Conservation (phyloP, 1,140 invertebrate genomes). For the Carcinoscorpius rotundicauda region DNA sequence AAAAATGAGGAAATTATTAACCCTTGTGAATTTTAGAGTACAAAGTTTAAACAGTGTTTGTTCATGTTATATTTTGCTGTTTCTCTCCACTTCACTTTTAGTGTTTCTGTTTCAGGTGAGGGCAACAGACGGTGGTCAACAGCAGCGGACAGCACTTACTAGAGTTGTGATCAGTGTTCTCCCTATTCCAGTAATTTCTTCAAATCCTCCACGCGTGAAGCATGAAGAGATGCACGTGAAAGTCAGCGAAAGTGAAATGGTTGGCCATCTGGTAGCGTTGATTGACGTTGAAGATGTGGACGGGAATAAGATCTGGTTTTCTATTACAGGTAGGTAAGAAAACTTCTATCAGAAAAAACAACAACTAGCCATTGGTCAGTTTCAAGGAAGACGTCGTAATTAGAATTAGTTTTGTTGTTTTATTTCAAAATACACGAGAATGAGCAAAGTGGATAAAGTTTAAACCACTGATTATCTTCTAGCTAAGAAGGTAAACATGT, state of each 20-base stretch:
- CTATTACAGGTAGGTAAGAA: constrained; percentile 61
- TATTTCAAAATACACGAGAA: too few species aligned
- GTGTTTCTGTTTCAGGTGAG: constrained; percentile 45
- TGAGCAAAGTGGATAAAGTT: too few species aligned
- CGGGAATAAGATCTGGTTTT: constrained; percentile 71
- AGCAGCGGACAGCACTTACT: constrained; percentile 39
- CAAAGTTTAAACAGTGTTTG: too few species aligned
- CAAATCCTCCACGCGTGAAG: constrained; percentile 49
- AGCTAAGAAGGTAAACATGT: too few species aligned
- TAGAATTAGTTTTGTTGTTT: background rate
- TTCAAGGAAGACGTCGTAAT: too few species aligned
- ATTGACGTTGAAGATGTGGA: constrained; percentile 71
- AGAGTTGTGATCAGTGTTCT: constrained; percentile 43
- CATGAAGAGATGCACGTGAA: constrained; percentile 48
- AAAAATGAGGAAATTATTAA: too few species aligned
- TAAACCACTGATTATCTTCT: too few species aligned
- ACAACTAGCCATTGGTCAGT: too few species aligned
- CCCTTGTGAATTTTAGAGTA: too few species aligned
- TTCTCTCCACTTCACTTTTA: background rate
- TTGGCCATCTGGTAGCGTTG: constrained; percentile 66
- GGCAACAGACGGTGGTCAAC: constrained; percentile 51
- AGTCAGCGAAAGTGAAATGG: constrained; percentile 68
- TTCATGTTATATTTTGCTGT: too few species aligned
- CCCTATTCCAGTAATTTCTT: constrained; percentile 31
- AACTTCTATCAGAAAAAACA: too few species aligned